Percentiles rank a stretch among this genome's conserved stretches.
phyloP scores from a whole-genome alignment of 2,797 vertebrate genomes.

The Sebastes minor region DNA sequence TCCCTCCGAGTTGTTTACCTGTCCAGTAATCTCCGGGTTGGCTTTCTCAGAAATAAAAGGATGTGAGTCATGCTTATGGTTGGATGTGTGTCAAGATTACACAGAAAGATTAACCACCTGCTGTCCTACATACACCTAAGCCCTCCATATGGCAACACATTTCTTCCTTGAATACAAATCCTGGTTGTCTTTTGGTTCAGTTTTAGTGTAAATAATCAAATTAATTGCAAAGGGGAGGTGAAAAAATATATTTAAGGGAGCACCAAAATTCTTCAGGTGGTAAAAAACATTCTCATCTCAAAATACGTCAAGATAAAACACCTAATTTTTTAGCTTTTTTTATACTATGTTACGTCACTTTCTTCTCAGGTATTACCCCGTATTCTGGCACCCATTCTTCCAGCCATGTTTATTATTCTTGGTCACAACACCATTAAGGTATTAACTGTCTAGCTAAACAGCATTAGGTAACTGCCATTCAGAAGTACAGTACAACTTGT shows the following conservation, averaged over 20 bases:
- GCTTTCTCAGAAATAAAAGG: conserved; percentile 36
- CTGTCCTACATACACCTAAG: conserved; percentile 36
- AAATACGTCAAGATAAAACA: neutral
- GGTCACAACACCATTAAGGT: neutral
- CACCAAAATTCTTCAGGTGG: neutral
- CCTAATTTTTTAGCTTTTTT: neutral
- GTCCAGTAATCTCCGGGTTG: conserved; percentile 13
- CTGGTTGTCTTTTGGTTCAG: neutral
- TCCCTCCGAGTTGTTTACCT: conserved; percentile 22
- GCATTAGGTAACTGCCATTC: conserved; percentile 22
- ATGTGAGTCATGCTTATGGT: conserved; percentile 23
- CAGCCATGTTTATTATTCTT: neutral
- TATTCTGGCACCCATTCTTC: neutral
- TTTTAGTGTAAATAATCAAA: neutral
- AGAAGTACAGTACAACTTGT: conserved; percentile 10
- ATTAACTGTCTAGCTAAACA: neutral
- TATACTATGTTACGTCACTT: neutral
- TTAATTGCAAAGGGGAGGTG: neutral
- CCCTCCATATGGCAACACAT: conserved; percentile 22
- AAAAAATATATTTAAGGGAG: neutral
- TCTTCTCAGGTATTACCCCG: neutral
- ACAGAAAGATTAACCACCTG: conserved; percentile 30
- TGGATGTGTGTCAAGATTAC: conserved; percentile 50
- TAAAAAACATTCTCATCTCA: neutral
- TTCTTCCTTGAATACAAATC: neutral